Evolutionary conservation across 2,888 invertebrate genomes (phyloP), one percentile per base, ranked within the genome.

Genomic region (Hololepta plana): DNA sequence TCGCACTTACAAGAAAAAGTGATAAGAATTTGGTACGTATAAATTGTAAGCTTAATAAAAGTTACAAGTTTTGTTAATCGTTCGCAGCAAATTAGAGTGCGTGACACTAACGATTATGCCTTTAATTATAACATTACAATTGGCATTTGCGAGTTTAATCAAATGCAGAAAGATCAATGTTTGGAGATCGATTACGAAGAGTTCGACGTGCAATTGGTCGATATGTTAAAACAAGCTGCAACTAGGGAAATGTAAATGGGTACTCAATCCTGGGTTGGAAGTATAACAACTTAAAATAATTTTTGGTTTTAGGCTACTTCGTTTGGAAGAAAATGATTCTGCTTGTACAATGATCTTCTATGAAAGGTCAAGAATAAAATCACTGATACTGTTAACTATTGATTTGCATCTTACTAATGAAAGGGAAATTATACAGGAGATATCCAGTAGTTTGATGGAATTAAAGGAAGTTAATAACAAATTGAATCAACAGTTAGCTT

Each of bases 161-260:
- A 36, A 8, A 48, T 54, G 36, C 41, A 46, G 29, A 29, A 29
- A 3, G 48, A 47, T 21, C 54, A 54, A 32, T 39, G 36, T 25
- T 35, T 54, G 16, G 54, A 54, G 32, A 51, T 53, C 23, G 41
- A 44, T 32, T 54, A 45, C 33, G 39, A 40, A 21, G 54, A 54
- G 37, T 45, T 54, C 27, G 45, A 45, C 29, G 36, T 40, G 5
- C 48, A 53, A 34, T 34, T 53, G 17, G 35, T 53, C 4, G 52
- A 53, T 32, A 38, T 54, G 39, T 35, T 54, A 11, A 37, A 43
- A 15, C 45, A 47, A 31, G 38, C 42, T 23, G 32, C 36, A 10
- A 39, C 28, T 4, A 34, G 38, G 20, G 32, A 42, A 27, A 38
- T 39, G 42, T 38, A 33, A 28, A 33, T 24, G n/a, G n/a, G n/a